These are phyloP conservation scores for Hirtodrosophila confusa DNA, from an alignment of 2,888 invertebrate genomes.

Conservation along the genomic window DNA sequence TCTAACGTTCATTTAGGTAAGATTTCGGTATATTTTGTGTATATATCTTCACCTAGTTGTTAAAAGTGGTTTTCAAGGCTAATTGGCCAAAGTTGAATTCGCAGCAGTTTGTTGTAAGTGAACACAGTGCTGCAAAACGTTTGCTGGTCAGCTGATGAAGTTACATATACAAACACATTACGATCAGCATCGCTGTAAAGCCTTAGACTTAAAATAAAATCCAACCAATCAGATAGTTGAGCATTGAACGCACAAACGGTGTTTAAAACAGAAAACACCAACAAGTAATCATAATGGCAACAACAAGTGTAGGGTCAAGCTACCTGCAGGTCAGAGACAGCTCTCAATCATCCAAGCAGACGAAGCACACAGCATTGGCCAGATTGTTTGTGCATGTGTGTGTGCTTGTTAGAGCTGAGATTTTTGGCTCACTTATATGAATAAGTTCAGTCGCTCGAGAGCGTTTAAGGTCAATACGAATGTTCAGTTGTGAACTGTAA, in stretches of 20 bases:
- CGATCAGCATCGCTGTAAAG: constrained; percentile 12
- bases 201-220: neutral
- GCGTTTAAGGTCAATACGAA: too few relatives aligned
- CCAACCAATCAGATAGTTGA: constrained; percentile 5
- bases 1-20: constrained; percentile 75
- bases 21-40: constrained; percentile 14
- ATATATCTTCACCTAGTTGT: constrained; percentile 5
- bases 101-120: constrained; percentile 55
- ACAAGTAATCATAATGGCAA: constrained; percentile 2
- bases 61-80: constrained; percentile 45
- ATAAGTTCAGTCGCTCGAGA: too few relatives aligned
- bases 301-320: constrained; percentile 14
- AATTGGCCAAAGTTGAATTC: constrained; percentile 45
- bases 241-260: constrained; percentile 1
- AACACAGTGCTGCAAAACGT: constrained; percentile 54
- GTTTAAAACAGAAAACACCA: constrained; percentile 1
- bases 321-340: constrained; percentile 26
- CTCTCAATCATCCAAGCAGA: constrained; percentile 13
- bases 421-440: too few relatives aligned
- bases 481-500: too few relatives aligned
- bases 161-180: constrained; percentile 36
- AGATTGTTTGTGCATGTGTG: constrained; percentile 5
- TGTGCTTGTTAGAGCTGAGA: neutral
- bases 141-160: constrained; percentile 62
- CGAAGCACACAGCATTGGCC: neutral